Conservation (phyloP, 2,888 invertebrate genomes). For the Drosophila affinis region DNA sequence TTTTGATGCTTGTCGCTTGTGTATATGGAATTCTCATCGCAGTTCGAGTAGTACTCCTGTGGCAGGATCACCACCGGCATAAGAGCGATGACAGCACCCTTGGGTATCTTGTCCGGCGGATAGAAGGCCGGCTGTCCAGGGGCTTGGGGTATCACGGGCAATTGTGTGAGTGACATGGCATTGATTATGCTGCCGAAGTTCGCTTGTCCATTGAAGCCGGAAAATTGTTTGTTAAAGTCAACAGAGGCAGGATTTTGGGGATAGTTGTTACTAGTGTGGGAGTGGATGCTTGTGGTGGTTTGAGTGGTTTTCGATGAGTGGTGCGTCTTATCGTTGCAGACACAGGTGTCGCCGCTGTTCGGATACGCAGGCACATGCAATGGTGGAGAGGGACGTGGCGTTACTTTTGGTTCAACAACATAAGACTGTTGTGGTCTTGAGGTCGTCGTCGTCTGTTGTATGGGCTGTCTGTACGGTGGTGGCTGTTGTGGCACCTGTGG, state of each 20-base stretch:
- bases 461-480: conserved; percentile 2
- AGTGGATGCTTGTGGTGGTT: conserved; percentile 44
- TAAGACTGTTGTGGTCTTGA: conserved; percentile 19
- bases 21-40: conserved; percentile 69
- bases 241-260: conserved; percentile 69
- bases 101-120: conserved; percentile 84
- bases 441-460: conserved; percentile 7
- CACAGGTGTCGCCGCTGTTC: conserved; percentile 70
- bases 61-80: conserved; percentile 90
- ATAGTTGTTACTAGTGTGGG: conserved; percentile 52
- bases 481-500: conserved; percentile 33
- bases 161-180: conserved; percentile 82
- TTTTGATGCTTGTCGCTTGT: conserved; percentile 60
- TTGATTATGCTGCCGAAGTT: conserved; percentile 80
- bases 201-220: conserved; percentile 72
- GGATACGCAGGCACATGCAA: conserved; percentile 64
- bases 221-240: conserved; percentile 74
- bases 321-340: conserved; percentile 76
- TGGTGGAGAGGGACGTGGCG: conserved; percentile 74
- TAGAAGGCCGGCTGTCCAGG: conserved; percentile 81
- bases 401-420: conserved; percentile 64
- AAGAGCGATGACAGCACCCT: conserved; percentile 87
- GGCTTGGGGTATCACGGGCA: conserved; percentile 81
- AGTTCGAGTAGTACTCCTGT: conserved; percentile 85
- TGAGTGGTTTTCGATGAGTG: conserved; percentile 71